Conservation (phyloP, 2,797 vertebrate species). For the Phalloptychus januarius region DNA sequence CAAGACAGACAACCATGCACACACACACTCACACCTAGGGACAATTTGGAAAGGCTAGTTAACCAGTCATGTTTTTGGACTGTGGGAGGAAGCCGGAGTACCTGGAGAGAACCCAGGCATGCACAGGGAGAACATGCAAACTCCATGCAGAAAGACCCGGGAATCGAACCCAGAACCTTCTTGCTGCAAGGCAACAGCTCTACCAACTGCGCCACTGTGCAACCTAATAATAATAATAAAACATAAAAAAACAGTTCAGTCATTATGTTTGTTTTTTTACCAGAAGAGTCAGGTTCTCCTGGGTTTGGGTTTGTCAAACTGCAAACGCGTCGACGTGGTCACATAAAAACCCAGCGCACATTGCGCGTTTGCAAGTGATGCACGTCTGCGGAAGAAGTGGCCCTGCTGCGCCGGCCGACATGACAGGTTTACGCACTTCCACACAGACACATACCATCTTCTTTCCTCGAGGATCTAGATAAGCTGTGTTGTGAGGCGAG, state of each 20-base stretch:
- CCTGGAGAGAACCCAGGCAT: no score
- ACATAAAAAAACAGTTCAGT: no score
- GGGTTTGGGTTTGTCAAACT: constrained; percentile 10
- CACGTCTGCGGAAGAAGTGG: constrained; percentile 41
- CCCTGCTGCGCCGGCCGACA: constrained; percentile 58
- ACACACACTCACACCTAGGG: no score
- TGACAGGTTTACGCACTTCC: constrained; percentile 56
- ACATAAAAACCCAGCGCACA: constrained; percentile 42
- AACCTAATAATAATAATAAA: not conserved
- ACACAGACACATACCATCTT: constrained; percentile 24
- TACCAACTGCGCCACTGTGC: no score
- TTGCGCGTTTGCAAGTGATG: constrained; percentile 23
- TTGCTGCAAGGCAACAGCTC: no score
- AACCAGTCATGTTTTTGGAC: no score
- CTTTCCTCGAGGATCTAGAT: constrained; percentile 62
- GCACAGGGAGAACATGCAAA: no score
- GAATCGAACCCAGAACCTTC: no score
- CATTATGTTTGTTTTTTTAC: not conserved
- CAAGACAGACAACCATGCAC: no score
- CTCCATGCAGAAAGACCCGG: no score
- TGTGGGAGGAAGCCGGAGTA: no score
- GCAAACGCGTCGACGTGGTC: constrained; percentile 30
- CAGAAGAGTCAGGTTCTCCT: constrained; percentile 1
- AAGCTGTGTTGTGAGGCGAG: constrained; percentile 59
- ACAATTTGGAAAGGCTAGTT: no score